Evolutionary conservation across 2,113 vertebrate genomes (phyloP).

Genomic region (Mesembrinibis cayennensis): DNA sequence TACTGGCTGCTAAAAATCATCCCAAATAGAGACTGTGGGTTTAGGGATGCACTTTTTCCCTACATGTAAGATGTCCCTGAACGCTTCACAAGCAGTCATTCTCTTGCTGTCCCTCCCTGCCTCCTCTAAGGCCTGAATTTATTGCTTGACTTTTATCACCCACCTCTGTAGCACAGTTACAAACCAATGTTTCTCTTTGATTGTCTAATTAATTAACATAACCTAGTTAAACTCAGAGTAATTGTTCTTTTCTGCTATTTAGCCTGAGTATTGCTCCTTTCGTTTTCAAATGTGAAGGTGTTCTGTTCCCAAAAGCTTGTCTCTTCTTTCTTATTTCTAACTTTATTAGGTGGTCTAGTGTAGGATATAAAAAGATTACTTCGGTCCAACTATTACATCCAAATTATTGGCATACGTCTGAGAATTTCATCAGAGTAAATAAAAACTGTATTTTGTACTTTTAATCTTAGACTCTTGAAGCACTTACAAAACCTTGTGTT

Average conservation of each 20-base stretch:
- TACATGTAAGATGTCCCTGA: not conserved
- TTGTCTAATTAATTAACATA: conserved; percentile 17
- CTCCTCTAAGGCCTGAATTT: not conserved
- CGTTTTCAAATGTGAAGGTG: not conserved
- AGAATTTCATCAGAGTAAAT: not conserved
- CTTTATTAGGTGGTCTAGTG: not conserved
- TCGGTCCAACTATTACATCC: not conserved
- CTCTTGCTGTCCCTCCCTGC: not conserved
- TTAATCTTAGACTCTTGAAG: not conserved
- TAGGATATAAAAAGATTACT: not conserved
- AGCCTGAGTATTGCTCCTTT: not conserved
- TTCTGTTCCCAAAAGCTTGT: not conserved
- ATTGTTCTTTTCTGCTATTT: not conserved
- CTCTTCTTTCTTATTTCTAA: not conserved
- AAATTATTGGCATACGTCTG: not conserved
- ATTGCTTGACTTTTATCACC: not conserved
- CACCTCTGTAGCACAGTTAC: not conserved
- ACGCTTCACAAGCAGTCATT: not conserved
- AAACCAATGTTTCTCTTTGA: not conserved
- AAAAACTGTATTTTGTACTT: not conserved
- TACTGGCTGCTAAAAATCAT: not conserved
- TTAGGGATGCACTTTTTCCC: not conserved
- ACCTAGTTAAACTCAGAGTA: not conserved
- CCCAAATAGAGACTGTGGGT: not conserved
- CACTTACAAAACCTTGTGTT: not conserved